Conservation (phyloP, 1,140 invertebrate species). For the Latrodectus geometricus region DNA sequence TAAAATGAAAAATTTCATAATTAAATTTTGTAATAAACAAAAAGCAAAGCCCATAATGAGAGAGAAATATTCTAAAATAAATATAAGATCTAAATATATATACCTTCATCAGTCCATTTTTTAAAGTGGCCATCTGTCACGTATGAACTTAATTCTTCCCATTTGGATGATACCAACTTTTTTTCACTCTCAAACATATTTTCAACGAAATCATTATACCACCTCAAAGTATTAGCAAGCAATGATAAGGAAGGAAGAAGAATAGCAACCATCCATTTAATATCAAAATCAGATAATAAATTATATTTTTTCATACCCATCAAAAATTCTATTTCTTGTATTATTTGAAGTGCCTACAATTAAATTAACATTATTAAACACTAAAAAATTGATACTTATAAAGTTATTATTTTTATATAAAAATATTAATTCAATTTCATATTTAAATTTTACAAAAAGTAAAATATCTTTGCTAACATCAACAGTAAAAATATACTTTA, state of each 20-base stretch:
- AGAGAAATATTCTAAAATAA: too few species aligned
- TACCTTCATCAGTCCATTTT: constrained; percentile 37
- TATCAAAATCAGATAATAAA: background rate
- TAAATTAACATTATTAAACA: too few species aligned
- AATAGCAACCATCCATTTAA: background rate
- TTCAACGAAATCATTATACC: constrained; percentile 36
- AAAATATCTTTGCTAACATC: too few species aligned
- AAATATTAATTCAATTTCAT: too few species aligned
- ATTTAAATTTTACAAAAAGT: too few species aligned
- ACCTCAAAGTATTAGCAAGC: constrained; percentile 9
- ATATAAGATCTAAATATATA: background rate
- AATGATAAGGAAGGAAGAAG: constrained; percentile 21
- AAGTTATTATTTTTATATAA: too few species aligned
- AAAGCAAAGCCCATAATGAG: too few species aligned
- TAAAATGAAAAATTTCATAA: too few species aligned
- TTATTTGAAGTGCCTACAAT: constrained; percentile 17
- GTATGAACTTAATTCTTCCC: constrained; percentile 11
- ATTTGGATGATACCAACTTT: constrained; percentile 6
- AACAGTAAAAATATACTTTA: too few species aligned
- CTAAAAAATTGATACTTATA: too few species aligned
- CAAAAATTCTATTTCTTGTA: constrained; percentile 21
- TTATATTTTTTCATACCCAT: constrained; percentile 8
- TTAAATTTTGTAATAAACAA: too few species aligned
- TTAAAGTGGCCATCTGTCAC: constrained; percentile 5
- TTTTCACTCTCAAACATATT: constrained; percentile 35